Percentiles rank a stretch among this genome's conserved stretches.
Conservation (phyloP, 2,888 invertebrate genomes). For the Dioctria linearis region DNA sequence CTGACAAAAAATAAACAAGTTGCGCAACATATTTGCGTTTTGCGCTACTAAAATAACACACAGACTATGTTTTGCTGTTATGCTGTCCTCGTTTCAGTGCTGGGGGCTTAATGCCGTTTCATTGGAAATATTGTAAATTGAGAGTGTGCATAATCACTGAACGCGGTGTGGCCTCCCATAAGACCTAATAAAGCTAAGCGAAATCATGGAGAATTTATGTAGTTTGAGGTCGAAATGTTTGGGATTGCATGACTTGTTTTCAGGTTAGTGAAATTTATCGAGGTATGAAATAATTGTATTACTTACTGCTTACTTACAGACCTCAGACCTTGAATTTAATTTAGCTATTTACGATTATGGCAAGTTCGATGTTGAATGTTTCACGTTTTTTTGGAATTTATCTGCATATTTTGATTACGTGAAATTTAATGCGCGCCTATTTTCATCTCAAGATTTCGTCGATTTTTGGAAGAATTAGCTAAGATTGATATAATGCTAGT, state of each 20-base stretch:
- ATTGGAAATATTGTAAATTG: not conserved
- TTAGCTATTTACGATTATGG: no score
- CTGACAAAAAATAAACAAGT: not conserved
- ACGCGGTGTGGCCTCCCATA: no score
- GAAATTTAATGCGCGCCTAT: no score
- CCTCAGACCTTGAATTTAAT: no score
- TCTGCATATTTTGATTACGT: no score
- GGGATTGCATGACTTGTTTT: not conserved
- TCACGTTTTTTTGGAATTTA: no score
- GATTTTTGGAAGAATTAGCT: no score
- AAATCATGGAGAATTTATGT: not conserved
- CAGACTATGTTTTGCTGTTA: not conserved
- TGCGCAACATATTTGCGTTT: slow-evolving; percentile 34
- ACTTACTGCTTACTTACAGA: no score
- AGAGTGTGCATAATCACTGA: not conserved
- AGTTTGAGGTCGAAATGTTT: not conserved
- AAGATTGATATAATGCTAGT: no score
- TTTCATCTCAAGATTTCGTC: no score
- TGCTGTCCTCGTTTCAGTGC: not conserved
- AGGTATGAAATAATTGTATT: no score
- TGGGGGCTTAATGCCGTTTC: not conserved
- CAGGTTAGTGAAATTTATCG: not conserved
- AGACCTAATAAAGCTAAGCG: not conserved
- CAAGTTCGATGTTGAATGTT: no score
- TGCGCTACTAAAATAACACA: slow-evolving; percentile 13